Evolutionary conservation across 2,113 vertebrate genomes (phyloP).

Genomic region (Brachyhypopomus occidentalis): DNA sequence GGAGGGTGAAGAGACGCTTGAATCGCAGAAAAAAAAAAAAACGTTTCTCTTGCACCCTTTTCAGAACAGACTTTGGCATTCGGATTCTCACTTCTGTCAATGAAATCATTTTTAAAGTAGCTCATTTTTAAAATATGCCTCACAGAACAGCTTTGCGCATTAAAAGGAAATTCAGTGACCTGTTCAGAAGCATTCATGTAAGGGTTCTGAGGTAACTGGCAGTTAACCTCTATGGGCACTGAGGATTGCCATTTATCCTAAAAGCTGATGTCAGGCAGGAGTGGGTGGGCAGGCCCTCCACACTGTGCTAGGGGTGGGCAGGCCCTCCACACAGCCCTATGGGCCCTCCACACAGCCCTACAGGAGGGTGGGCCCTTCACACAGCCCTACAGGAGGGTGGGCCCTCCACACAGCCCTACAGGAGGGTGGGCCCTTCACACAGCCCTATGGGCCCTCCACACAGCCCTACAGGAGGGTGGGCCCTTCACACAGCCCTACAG

Average conservation of each 20-base stretch:
- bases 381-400: too few relatives aligned
- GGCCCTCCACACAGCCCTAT: neutral
- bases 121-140: neutral
- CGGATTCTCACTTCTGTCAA: neutral
- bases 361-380: too few relatives aligned
- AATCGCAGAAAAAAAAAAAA: neutral
- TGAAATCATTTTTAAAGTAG: conserved; percentile 7
- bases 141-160: neutral
- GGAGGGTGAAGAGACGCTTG: neutral
- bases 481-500: too few relatives aligned
- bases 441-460: too few relatives aligned
- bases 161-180: neutral
- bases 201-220: neutral
- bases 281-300: too few relatives aligned
- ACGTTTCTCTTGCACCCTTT: neutral
- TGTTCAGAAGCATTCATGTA: conserved; percentile 25
- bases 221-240: neutral
- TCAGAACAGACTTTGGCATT: neutral
- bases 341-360: neutral
- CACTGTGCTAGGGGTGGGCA: neutral
- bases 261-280: neutral
- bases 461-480: too few relatives aligned
- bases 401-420: too few relatives aligned
- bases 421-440: too few relatives aligned
- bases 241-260: conserved; percentile 12